Base-by-base conservation (phyloP, 2,113 vertebrate genomes). In the Mesocricetus auratus region DNA sequence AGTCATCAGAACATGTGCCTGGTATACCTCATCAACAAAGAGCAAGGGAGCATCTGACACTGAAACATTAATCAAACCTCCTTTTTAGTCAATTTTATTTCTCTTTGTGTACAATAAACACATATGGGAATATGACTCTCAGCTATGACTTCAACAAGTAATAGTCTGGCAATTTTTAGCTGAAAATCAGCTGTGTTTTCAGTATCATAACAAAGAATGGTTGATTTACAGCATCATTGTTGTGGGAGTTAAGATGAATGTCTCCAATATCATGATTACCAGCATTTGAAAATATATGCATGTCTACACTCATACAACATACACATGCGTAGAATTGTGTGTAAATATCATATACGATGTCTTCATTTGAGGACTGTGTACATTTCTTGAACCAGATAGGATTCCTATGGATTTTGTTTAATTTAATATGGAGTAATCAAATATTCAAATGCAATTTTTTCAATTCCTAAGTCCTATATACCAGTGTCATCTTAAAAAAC, bases 281-380 rank as follows among this genome's bases (percentile, higher is more conserved):
- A 22, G 17, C 24, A 77, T 33, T 83, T 39, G 36, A 33, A 87
- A 58, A 86, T 66, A 73, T 33, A 64, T n/a, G 26, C 11, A 73
- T 6, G 45, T 10, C 15, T 39, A n/a, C 1, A 82, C 5, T 69
- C 24, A n/a, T 26, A 11, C 10, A n/a, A 68, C 56, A 50, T 58
- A 21, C 0, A 17, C 64, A 8, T 0, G n/a, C 19, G 36, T 45
- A 45, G 22, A 64, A 36, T 12, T 36, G 42, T 33, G 8, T 36
- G 1, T 0, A 50, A 47, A 50, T 47, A 47, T 11, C 33, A 4
- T n/a, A 39, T 4, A 4, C 6, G 5, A n/a, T 36, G 19, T 4
- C 29, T 6, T 11, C 56, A 50, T 45, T 31, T 42, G 31, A 5
- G 21, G 19, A 45, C n/a, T 12, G 13, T 11, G 3, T 62, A 5